phyloP scores from a whole-genome alignment of 2,888 invertebrate genomes.

The Latheticus oryzae region DNA sequence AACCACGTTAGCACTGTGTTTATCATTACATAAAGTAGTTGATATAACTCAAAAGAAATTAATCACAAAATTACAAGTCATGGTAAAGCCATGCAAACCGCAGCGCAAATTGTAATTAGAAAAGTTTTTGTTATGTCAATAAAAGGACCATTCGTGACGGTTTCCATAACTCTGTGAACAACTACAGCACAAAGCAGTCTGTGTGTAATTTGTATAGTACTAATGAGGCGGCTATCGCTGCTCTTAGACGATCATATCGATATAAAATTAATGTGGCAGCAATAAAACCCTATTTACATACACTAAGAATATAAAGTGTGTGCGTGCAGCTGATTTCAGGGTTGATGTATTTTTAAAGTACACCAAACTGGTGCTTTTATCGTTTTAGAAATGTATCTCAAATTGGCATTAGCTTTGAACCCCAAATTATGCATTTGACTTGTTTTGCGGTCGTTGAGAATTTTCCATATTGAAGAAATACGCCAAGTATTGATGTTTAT shows the following conservation, averaged over 20 bases:
- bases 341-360: constrained; percentile 48
- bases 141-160: constrained; percentile 54
- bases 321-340: constrained; percentile 54
- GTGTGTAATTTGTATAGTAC: constrained; percentile 54
- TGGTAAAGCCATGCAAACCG: constrained; percentile 31
- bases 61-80: constrained; percentile 40
- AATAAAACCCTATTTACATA: constrained; percentile 58
- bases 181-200: constrained; percentile 47
- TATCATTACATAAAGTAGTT: constrained; percentile 40
- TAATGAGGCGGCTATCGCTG: constrained; percentile 55
- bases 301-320: constrained; percentile 44
- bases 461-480: constrained; percentile 23
- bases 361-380: constrained; percentile 44
- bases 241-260: constrained; percentile 57
- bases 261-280: constrained; percentile 54
- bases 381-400: constrained; percentile 40
- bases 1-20: constrained; percentile 42
- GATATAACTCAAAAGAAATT: constrained; percentile 38
- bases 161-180: constrained; percentile 52
- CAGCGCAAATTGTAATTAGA: constrained; percentile 55
- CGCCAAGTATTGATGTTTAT: constrained; percentile 44
- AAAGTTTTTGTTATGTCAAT: constrained; percentile 59
- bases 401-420: constrained; percentile 36
- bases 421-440: constrained; percentile 38
- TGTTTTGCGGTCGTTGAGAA: constrained; percentile 3